phyloP scores from a whole-genome alignment of 2,888 invertebrate genomes.

The Sinelater perroti region DNA sequence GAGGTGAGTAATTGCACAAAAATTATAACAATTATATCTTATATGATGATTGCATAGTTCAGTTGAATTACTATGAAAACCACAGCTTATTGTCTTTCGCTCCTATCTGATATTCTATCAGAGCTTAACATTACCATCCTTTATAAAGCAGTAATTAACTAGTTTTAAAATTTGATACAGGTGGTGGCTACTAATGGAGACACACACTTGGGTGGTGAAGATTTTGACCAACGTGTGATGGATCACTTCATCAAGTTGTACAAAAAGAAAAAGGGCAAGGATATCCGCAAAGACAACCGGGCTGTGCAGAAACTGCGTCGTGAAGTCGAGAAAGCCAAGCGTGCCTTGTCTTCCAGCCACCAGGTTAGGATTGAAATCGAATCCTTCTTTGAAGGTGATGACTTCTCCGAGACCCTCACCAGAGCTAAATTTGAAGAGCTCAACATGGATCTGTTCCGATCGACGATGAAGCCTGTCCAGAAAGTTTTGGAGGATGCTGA shows the following conservation, averaged over 20 bases:
- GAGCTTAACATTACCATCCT: not conserved
- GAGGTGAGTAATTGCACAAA: constrained; percentile 64
- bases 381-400: constrained; percentile 97
- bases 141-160: constrained; percentile 15
- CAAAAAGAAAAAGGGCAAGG: constrained; percentile 99
- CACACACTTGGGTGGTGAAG: constrained; percentile 98
- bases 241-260: constrained; percentile 98
- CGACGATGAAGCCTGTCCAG: constrained; percentile 94
- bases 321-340: constrained; percentile 97
- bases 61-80: constrained; percentile 28
- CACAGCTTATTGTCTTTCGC: constrained; percentile 23
- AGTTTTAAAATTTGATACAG: constrained; percentile 29
- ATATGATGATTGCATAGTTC: constrained; percentile 32
- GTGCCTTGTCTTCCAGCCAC: constrained; percentile 92
- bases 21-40: not conserved
- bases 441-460: constrained; percentile 92
- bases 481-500: constrained; percentile 98
- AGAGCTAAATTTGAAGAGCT: constrained; percentile 98
- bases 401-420: constrained; percentile 97
- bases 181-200: constrained; percentile 91
- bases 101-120: constrained; percentile 26
- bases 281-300: constrained; percentile 92
- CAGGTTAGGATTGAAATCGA: constrained; percentile 99
- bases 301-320: constrained; percentile 96
- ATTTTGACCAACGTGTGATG: constrained; percentile 98